phyloP scores from a whole-genome alignment of 1,140 invertebrate species.

The Magallana ariakensis region DNA sequence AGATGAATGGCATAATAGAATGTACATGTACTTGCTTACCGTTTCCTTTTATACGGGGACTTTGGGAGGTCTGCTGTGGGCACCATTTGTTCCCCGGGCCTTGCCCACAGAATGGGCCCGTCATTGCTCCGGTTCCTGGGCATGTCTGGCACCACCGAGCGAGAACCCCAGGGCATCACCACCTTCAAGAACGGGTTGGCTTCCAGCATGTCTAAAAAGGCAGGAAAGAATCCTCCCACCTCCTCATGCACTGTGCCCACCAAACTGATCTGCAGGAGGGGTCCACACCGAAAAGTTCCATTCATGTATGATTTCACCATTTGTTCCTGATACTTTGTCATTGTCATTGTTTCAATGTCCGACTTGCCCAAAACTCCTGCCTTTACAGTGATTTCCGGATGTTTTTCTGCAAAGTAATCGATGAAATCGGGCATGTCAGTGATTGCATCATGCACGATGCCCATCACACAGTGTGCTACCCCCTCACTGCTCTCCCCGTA shows the following conservation, averaged over 20 bases:
- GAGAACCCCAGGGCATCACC: slow-evolving; percentile 97
- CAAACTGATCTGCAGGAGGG: slow-evolving; percentile 96
- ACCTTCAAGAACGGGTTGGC: slow-evolving; percentile 90
- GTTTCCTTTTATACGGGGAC: slow-evolving; percentile 91
- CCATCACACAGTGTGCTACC: slow-evolving; percentile 90
- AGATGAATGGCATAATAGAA: no score
- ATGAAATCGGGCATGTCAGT: slow-evolving; percentile 93
- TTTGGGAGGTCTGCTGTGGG: slow-evolving; percentile 93
- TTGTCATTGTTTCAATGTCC: slow-evolving; percentile 96
- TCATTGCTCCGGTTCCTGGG: slow-evolving; percentile 96
- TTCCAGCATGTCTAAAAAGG: slow-evolving; percentile 91
- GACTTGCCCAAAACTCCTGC: slow-evolving; percentile 92
- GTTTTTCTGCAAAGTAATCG: slow-evolving; percentile 91
- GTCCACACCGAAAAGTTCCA: slow-evolving; percentile 95
- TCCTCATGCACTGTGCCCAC: slow-evolving; percentile 99
- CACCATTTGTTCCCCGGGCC: slow-evolving; percentile 97
- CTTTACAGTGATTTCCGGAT: slow-evolving; percentile 94
- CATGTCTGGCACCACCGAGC: slow-evolving; percentile 92
- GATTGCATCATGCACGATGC: slow-evolving; percentile 97
- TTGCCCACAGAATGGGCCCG: slow-evolving; percentile 98
- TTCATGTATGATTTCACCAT: slow-evolving; percentile 89
- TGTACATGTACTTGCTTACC: slow-evolving; percentile 81
- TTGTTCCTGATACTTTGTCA: slow-evolving; percentile 93
- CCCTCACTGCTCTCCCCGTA: slow-evolving; percentile 76
- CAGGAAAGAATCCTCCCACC: slow-evolving; percentile 97